Percentiles rank a stretch among this genome's conserved stretches.
Evolutionary conservation across 2,113 vertebrate genomes (phyloP).

Genomic region (Xenopus borealis): DNA sequence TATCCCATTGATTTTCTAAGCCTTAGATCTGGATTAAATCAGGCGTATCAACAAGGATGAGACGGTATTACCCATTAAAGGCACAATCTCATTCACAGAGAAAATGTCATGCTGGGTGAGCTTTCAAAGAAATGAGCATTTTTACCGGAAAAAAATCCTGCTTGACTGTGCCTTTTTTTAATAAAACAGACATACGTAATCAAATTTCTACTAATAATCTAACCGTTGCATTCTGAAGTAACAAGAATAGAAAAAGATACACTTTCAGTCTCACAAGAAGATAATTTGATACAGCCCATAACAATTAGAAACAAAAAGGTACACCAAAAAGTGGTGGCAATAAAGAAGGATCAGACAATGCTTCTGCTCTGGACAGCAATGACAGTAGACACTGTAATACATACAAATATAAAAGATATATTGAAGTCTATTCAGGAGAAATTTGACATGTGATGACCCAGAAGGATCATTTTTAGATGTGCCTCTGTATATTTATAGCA

Average conservation of each 20-base stretch:
- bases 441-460: background rate
- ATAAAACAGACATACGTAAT: background rate
- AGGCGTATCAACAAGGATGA: background rate
- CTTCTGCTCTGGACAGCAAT: background rate
- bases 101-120: too few species aligned
- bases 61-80: background rate
- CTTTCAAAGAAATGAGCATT: too few species aligned
- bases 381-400: background rate
- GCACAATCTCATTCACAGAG: too few species aligned
- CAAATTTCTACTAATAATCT: background rate
- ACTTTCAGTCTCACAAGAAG: background rate
- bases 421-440: background rate
- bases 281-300: background rate
- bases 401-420: slow-evolving; percentile 2
- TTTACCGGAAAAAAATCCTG: background rate
- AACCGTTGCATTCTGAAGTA: background rate
- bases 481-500: background rate
- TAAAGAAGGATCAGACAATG: background rate
- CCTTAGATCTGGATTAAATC: background rate
- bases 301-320: background rate
- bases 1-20: background rate
- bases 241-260: background rate
- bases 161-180: background rate
- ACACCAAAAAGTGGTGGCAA: background rate
- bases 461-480: background rate